Evolutionary conservation across 2,888 invertebrate species (phyloP), one percentile per base, ranked within the genome.

Genomic region (Lasioglossum morio): DNA sequence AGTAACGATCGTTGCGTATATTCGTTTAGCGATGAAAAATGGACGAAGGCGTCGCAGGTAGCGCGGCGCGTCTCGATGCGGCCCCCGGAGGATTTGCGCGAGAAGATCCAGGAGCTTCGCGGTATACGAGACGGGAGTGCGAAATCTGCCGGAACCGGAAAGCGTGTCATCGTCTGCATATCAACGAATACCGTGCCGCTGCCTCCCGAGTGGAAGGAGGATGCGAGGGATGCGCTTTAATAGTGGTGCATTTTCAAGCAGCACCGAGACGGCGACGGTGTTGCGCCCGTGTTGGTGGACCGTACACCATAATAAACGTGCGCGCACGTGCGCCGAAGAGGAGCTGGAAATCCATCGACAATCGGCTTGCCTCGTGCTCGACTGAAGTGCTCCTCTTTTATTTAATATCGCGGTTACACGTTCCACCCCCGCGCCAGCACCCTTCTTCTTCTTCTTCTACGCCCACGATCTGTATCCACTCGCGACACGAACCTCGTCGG

Each of bases 71-170:
- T 85, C 84, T 88, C 79, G 84, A 79, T 84, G 80, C 82, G 88
- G 84, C 77, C 87, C 87, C 83, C 75, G 77, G 84, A 90, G 91
- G 89, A 91, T 91, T 91, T 91, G 84, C 91, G 79, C 79, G 85
- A 82, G 87, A 87, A 85, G 90, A 89, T 91, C 85, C 89, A 79
- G 85, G 74, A 85, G 91, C 82, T 85, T 86, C 84, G 84, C 82
- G 86, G 81, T 81, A 88, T 86, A 92, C 91, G 91, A 92, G 91
- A 91, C 88, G 85, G 81, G 92, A 92, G 89, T 92, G 92, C 89
- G 87, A 89, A 92, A 92, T 91, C 91, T 89, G 90, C 92, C 92
- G 92, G 92, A 92, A 92, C 92, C 92, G 92, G 92, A 92, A 92
- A 92, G 88, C 90, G 91, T 86, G 91, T 92, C 91, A 91, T 91